Base-by-base conservation (phyloP, 2,888 invertebrate genomes). In the Isotomurus palustris region DNA sequence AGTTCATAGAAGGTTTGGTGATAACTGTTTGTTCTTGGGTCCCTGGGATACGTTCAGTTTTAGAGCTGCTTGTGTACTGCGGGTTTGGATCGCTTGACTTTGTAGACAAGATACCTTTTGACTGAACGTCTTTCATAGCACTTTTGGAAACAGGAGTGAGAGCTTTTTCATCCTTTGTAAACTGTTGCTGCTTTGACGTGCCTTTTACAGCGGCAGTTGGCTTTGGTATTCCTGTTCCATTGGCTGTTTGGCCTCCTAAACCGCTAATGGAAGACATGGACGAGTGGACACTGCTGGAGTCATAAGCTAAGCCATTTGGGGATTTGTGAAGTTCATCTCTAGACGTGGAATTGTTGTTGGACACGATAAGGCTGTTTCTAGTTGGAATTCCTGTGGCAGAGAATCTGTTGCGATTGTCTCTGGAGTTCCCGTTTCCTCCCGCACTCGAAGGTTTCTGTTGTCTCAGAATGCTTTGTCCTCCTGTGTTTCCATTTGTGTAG, bases 141-240 rank as follows among this genome's bases (percentile, higher is more conserved):
- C 40, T 27, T n/a, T 29, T 28, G 14, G 47, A 28, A 27, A 17
- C 17, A n/a, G 27, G 14, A 17, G 25, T 36, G 21, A 28, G 8
- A 47, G 17, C n/a, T 32, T 32, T 32, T 12, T 32, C n/a, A 5
- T 21, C 41, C 10, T 47, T 54, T 4, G 27, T 38, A 21, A 45
- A 44, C 24, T 28, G 28, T 41, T 29, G 21, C 27, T 53, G 61
- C 24, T 91, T 91, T 62, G 86, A 86, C 24, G 88, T 91, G 64
- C 91, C 92, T 78, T 92, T 92, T 28, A 93, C 88, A 56, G 91
- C 88, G 8, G 91, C 91, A 41, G 91, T 91, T 2, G 92, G 92
- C 75, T 92, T 92, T 0, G 92, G 91, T 70, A 92, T 87, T 19
- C 88, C 88, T 5, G 87, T 80, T 67, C 82, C 75, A 55, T 80